phyloP scores from a whole-genome alignment of 2,113 vertebrate species.

The Ochotona princeps region DNA sequence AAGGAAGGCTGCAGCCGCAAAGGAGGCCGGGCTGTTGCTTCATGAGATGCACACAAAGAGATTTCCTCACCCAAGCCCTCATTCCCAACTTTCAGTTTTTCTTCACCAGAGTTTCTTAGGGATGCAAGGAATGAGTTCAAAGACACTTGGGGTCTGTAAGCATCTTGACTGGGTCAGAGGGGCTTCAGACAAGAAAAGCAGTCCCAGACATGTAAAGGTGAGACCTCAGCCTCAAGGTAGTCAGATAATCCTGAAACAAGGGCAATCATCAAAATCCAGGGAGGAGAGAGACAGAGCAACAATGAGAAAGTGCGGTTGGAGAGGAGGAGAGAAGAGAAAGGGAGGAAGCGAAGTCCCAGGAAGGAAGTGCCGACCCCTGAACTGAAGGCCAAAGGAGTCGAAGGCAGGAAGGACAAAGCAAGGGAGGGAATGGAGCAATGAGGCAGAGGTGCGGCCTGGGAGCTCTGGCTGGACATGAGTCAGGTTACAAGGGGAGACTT shows the following conservation, averaged over 20 bases:
- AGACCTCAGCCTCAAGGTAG: background rate
- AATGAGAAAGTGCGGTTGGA: accelerated
- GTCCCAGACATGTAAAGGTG: background rate
- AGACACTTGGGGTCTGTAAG: background rate
- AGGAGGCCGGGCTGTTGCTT: background rate
- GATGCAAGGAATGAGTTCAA: background rate
- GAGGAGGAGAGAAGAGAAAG: too few relatives aligned
- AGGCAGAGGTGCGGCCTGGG: background rate
- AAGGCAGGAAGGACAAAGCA: accelerated
- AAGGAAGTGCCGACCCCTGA: background rate
- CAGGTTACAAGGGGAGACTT: background rate
- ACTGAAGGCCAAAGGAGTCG: accelerated
- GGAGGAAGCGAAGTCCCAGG: too few relatives aligned
- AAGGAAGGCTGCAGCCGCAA: background rate
- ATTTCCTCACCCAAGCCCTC: background rate
- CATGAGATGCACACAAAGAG: background rate
- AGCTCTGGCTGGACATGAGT: background rate
- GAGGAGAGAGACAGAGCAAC: accelerated
- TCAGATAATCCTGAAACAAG: background rate
- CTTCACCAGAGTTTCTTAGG: background rate
- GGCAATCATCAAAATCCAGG: background rate
- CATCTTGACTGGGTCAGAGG: conserved; percentile 60
- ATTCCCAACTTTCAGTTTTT: background rate
- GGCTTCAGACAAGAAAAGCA: conserved; percentile 17
- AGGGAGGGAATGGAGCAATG: too few relatives aligned